Conservation (phyloP, 92 coral and sea anemone species). For the Heliopora coerulea region DNA sequence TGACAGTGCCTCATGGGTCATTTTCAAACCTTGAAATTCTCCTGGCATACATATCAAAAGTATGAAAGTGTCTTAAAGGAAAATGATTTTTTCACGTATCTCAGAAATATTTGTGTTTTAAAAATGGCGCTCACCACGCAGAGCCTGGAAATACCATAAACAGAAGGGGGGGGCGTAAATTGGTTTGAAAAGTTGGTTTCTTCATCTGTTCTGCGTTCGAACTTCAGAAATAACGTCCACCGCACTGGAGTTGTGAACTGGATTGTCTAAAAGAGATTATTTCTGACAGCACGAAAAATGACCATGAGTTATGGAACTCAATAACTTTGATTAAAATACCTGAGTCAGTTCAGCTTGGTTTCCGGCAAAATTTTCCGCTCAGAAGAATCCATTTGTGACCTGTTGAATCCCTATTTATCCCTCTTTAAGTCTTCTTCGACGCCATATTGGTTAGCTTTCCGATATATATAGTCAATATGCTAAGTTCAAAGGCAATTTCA, state of each 20-base stretch:
- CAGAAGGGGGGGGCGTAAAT: too few species aligned
- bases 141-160: background rate
- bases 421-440: slow-evolving; percentile 49
- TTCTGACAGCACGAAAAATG: too few species aligned
- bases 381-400: background rate
- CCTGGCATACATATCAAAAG: background rate
- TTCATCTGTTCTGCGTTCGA: too few species aligned
- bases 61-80: background rate
- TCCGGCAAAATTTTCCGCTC: too few species aligned
- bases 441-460: slow-evolving; percentile 61
- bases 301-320: too few species aligned
- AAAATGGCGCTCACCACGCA: slow-evolving; percentile 20
- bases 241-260: too few species aligned
- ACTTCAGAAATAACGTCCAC: too few species aligned
- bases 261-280: too few species aligned
- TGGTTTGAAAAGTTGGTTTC: too few species aligned
- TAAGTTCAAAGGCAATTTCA: slow-evolving; percentile 81
- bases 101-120: background rate
- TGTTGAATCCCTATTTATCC: background rate
- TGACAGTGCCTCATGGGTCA: slow-evolving; percentile 10
- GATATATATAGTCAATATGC: slow-evolving; percentile 58
- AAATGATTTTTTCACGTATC: background rate
- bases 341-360: too few species aligned
- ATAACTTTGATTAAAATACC: too few species aligned
- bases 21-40: background rate